These are phyloP conservation scores for Sciaenops ocellatus DNA, from an alignment of 2,797 vertebrate genomes.

Conservation along the genomic window DNA sequence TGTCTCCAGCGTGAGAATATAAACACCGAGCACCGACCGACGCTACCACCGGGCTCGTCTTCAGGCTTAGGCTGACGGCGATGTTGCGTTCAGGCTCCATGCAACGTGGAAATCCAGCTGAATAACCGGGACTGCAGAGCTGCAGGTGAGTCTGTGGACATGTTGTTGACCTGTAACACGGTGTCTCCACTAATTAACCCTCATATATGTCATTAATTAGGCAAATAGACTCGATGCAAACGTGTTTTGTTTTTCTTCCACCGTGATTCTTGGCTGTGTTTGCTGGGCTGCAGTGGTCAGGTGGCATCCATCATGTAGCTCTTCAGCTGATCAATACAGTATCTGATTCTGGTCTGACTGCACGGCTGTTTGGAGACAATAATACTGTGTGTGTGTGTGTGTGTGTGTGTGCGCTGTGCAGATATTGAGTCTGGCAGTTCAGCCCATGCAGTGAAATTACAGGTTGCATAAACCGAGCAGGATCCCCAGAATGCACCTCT, in stretches of 20 bases:
- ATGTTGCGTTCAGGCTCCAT: background rate
- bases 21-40: no score
- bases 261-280: background rate
- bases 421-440: background rate
- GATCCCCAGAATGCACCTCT: no score
- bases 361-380: background rate
- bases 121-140: slow-evolving; percentile 3
- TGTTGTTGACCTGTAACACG: background rate
- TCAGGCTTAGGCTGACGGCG: background rate
- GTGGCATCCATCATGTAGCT: slow-evolving; percentile 13
- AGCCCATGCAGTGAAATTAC: background rate
- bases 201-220: background rate
- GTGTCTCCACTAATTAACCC: background rate
- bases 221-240: background rate
- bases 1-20: background rate
- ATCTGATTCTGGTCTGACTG: background rate
- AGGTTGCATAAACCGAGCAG: background rate
- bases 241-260: background rate
- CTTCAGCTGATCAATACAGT: background rate
- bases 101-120: slow-evolving; percentile 10
- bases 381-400: background rate
- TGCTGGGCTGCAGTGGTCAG: slow-evolving; percentile 15
- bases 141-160: slow-evolving; percentile 56
- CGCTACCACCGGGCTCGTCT: no score
- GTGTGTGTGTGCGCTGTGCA: background rate